A percentile compares a stretch with the other conserved stretches of the same genome.
Conservation (phyloP, 2,797 vertebrate species). For the Cygnus olor region DNA sequence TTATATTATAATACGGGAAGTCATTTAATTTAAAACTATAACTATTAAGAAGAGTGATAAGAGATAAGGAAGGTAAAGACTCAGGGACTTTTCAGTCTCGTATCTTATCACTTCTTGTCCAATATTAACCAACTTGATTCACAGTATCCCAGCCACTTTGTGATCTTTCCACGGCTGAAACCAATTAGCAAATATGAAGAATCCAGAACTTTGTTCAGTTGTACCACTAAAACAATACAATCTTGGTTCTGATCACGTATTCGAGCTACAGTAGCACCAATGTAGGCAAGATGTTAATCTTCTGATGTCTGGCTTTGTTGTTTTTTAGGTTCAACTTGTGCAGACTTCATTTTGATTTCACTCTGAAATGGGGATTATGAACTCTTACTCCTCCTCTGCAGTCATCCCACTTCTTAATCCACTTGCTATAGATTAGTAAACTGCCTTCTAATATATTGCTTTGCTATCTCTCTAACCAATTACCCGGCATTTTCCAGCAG, state of each 20-base stretch:
- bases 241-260: not conserved
- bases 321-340: not conserved
- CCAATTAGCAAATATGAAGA: constrained; percentile 52
- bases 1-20: constrained; percentile 67
- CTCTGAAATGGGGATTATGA: not conserved
- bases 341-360: not conserved
- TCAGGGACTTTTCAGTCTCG: constrained; percentile 69
- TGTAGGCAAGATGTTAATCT: not conserved
- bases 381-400: not conserved
- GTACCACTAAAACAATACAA: constrained; percentile 43
- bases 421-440: constrained; percentile 5
- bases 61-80: constrained; percentile 74
- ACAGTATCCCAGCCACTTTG: constrained; percentile 42
- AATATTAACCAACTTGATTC: constrained; percentile 75
- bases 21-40: constrained; percentile 74
- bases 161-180: constrained; percentile 62
- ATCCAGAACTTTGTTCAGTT: constrained; percentile 70
- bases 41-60: constrained; percentile 71
- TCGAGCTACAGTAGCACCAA: not conserved
- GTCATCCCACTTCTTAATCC: not conserved
- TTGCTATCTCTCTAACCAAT: constrained; percentile 17
- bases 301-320: too few relatives aligned
- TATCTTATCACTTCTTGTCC: constrained; percentile 71
- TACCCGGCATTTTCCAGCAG: not conserved
- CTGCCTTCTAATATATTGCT: constrained; percentile 12